Base-by-base conservation (phyloP, 2,113 vertebrate genomes). In the Labeo catla region DNA sequence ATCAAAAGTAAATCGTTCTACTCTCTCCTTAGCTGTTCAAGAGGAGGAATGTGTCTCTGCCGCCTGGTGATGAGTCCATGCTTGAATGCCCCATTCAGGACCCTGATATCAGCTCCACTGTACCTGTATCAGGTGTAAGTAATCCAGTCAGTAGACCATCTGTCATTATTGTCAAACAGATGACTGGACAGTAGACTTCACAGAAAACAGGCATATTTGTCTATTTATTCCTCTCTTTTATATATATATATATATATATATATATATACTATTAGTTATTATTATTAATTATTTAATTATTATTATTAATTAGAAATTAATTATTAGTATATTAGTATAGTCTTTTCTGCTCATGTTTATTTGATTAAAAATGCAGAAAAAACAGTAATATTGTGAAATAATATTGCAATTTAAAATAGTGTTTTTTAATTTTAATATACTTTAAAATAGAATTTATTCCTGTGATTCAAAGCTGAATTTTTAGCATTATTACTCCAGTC, bases 61-160 rank as follows among this genome's bases (percentile, higher is more conserved):
- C 96, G 3, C 93, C 94, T 88, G 93, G 90, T 88, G 97, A 98
- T 57, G 97, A 97, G 82, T 96, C 94, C 52, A 97, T 98, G 97
- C 89, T 96, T 68, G 97, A 97, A 93, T 96, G 95, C 90, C 96
- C 96, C 2, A 97, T 97, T 91, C 97, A 98, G 84, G 97, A 97
- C 92, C 97, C 97, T 19, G 97, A 97, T 28, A 87, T 98, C 91
- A 98, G 96, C 92, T 97, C 97, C 84, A 98, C 97, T 57, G 96
- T 97, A 34, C 96, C 97, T 84, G 91, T 96, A 90, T 94, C 95
- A 88, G 95, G 96, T 91, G 97, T 98, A 95, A 92, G 88, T 91
- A 45, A 88, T 65, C 8, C 21, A 43, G 57, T 63, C n/a, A 21
- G 11, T 6, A 21, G 23, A 57, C 13, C 5, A 49, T 47, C 2